Conservation (phyloP, 2,888 invertebrate species). For the Coronaproctus castanopsis region DNA sequence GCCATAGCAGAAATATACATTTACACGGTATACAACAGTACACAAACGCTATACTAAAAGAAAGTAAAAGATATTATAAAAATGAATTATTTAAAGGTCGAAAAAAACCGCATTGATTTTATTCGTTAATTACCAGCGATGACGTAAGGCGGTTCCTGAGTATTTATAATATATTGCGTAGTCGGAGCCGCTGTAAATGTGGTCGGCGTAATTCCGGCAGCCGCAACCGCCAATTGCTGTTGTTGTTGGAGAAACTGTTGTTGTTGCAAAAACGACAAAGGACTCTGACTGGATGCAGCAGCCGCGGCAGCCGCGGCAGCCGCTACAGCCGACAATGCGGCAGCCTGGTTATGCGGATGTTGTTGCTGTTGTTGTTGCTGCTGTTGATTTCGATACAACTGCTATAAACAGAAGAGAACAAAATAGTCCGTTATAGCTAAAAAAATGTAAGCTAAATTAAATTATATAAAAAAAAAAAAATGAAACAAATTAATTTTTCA, state of each 20-base stretch:
- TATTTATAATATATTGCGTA: conserved; percentile 71
- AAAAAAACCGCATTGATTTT: too few relatives aligned
- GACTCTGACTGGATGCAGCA: conserved; percentile 43
- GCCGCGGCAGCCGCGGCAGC: conserved; percentile 44
- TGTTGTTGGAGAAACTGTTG: conserved; percentile 47
- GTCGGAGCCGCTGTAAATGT: conserved; percentile 42
- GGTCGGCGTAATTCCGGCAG: conserved; percentile 43
- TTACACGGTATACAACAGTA: too few relatives aligned
- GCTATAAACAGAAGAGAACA: conserved; percentile 5
- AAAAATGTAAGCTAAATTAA: too few relatives aligned
- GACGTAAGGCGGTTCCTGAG: conserved; percentile 60
- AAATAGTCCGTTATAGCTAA: too few relatives aligned
- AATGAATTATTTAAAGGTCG: too few relatives aligned
- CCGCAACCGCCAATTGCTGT: conserved; percentile 36
- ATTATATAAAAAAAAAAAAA: too few relatives aligned
- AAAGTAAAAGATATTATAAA: too few relatives aligned
- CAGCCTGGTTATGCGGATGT: background rate
- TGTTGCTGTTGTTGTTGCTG: conserved; percentile 13
- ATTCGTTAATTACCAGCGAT: conserved; percentile 21
- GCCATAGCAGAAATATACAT: too few relatives aligned
- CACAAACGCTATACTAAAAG: too few relatives aligned
- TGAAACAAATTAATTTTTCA: too few relatives aligned
- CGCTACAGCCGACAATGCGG: conserved; percentile 32
- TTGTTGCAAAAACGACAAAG: conserved; percentile 47
- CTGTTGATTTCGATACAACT: conserved; percentile 9